Conservation (phyloP, 2,797 vertebrate species). For the Takifugu ocellatus region DNA sequence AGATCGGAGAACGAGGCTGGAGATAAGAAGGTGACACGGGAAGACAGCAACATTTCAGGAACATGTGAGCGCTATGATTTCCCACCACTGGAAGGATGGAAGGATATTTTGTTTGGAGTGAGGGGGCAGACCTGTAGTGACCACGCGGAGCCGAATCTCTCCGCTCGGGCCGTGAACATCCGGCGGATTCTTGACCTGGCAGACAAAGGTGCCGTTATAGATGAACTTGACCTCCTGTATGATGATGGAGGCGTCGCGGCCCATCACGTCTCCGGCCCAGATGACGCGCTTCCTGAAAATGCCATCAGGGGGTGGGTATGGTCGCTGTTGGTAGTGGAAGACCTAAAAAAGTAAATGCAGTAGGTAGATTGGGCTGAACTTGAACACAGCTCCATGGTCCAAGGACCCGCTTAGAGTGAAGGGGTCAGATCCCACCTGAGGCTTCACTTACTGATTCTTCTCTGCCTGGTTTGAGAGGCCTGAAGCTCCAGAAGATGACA, state of each 20-base stretch:
- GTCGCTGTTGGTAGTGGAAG: conserved; percentile 79
- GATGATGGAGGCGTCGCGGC: conserved; percentile 82
- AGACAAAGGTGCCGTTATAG: conserved; percentile 89
- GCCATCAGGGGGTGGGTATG: conserved; percentile 70
- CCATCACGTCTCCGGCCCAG: conserved; percentile 86
- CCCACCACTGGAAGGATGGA: not conserved
- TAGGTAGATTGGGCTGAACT: conserved; percentile 5
- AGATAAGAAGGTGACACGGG: too few species aligned
- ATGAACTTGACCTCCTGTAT: conserved; percentile 81
- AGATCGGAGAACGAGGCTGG: conserved; percentile 84
- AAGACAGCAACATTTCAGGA: too few species aligned
- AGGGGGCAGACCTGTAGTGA: conserved; percentile 68
- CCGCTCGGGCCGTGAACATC: conserved; percentile 83
- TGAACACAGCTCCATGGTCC: not conserved
- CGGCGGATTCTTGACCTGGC: conserved; percentile 87
- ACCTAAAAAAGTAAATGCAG: conserved; percentile 67
- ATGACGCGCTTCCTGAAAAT: conserved; percentile 77
- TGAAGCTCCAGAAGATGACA: conserved; percentile 86
- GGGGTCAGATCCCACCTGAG: not conserved
- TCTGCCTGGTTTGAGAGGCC: conserved; percentile 72
- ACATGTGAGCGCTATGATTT: not conserved
- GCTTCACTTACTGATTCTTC: conserved; percentile 81
- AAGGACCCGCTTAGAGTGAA: not conserved
- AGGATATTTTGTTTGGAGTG: not conserved
- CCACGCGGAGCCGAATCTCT: conserved; percentile 81